Evolutionary conservation across 1,140 invertebrate species (phyloP), one percentile per base, ranked within the genome.

Genomic region (Acromyrmex echinatior): DNA sequence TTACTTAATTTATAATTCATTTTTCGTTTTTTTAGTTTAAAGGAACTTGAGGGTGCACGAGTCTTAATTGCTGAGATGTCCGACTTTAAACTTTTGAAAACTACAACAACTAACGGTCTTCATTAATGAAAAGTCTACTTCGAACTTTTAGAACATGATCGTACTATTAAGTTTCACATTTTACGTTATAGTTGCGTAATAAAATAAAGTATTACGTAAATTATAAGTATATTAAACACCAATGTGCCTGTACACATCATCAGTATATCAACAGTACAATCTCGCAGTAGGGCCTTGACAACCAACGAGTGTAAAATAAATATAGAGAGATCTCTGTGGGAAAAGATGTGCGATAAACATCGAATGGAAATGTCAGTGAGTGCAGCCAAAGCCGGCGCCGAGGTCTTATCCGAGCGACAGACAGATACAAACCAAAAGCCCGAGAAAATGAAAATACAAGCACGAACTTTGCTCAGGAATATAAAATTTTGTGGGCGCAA

Each of bases 371-470:
- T 62, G 70, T 76, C 70, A 76, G 70, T 49, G 53, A 60, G 39
- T 62, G 56, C 39, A 76, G 28, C 66, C 18, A 76, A 84, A 76
- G 56, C 56, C 70, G n/a, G 49, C 18, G 21, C 53, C 2, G 70
- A 16, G 56, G 73, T 51, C n/a, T 84, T 76, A 84, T 76, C 45
- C 80, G 25, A 84, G 14, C 39, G 68, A 74, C 80, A 74, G 80
- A 84, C 73, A 49, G 80, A 31, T 84, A 84, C 80, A 76, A 84
- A 76, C 39, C 28, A 58, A 84, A 84, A 84, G 70, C 70, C 28
- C 70, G 80, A 76, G 80, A 51, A 84, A 84, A 84, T 84, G 70
- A 76, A 84, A 76, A 74, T 60, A 71, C 65, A 71, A 49, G 66
- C 66, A 31, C 14, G 16, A 45, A n/a, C 25, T 49, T 31, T 18